Percentiles rank a stretch among this genome's conserved stretches.
These are phyloP conservation scores for Sylvilagus floridanus DNA, from an alignment of 2,797 vertebrate species.

Conservation along the genomic window DNA sequence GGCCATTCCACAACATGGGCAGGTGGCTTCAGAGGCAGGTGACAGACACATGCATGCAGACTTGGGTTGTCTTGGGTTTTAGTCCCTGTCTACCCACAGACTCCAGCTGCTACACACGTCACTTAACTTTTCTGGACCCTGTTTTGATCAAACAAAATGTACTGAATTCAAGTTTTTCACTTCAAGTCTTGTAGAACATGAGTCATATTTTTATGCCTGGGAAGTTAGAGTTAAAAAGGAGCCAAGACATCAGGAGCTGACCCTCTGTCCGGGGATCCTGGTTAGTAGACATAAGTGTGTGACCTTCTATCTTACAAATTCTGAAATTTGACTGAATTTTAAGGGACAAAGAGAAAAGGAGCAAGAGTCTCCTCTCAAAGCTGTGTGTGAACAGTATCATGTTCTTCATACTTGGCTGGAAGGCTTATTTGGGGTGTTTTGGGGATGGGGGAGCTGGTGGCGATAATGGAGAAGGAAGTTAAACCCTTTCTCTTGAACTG, in stretches of 20 bases:
- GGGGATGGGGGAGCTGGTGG: not conserved
- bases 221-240: not conserved
- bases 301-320: constrained; percentile 5
- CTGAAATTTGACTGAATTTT: constrained; percentile 37
- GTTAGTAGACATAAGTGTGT: not conserved
- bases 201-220: constrained; percentile 54
- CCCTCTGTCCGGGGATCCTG: not conserved
- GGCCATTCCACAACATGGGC: not conserved
- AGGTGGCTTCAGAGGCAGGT: not conserved
- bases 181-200: constrained; percentile 31
- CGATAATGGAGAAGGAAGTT: not conserved
- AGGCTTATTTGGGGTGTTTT: not conserved
- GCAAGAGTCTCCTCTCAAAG: not conserved
- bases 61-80: not conserved
- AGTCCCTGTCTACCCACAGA: not conserved
- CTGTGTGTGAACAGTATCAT: not conserved
- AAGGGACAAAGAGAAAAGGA: not conserved
- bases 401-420: not conserved
- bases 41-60: not conserved
- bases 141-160: constrained; percentile 56
- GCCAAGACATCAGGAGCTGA: not conserved
- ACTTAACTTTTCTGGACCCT: constrained; percentile 37
- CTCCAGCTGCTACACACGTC: not conserved
- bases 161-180: constrained; percentile 46
- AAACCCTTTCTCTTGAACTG: constrained; percentile 5